A percentile compares a stretch with the other conserved stretches of the same genome.
These are phyloP conservation scores for Microctonus brassicae DNA, from an alignment of 2,888 invertebrate genomes.

Conservation along the genomic window DNA sequence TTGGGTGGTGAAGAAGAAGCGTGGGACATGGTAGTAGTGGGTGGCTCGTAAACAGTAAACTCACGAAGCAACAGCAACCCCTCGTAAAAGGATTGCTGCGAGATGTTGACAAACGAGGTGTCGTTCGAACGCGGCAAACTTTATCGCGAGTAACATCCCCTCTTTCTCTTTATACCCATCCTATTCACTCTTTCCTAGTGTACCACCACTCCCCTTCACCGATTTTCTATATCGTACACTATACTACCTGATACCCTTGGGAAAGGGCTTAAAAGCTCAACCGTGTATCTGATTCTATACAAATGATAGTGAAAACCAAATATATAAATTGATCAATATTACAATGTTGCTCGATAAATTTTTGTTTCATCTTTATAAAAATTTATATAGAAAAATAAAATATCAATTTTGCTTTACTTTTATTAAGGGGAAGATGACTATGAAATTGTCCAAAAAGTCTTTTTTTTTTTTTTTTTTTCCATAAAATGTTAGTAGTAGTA, in stretches of 20 bases:
- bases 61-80: slow-evolving; percentile 25
- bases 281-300: slow-evolving; percentile 6
- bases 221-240: neutral
- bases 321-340: neutral
- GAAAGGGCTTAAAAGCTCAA: slow-evolving; percentile 20
- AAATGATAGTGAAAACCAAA: slow-evolving; percentile 4
- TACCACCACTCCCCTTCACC: neutral
- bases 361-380: too few relatives aligned
- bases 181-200: neutral
- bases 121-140: slow-evolving; percentile 39
- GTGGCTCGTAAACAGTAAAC: slow-evolving; percentile 24
- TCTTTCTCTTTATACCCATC: neutral
- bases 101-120: slow-evolving; percentile 41
- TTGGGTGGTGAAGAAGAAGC: neutral
- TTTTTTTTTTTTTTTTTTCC: too few relatives aligned
- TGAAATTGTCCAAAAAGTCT: too few relatives aligned
- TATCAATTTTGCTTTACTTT: too few relatives aligned
- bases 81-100: slow-evolving; percentile 33
- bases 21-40: neutral
- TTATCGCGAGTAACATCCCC: slow-evolving; percentile 30
- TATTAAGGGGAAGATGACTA: too few relatives aligned
- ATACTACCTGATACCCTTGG: neutral
- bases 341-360: neutral
- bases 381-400: too few relatives aligned
- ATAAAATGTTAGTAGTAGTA: too few relatives aligned